Conservation (phyloP, 2,797 vertebrate species). For the Intellagama lesueurii region DNA sequence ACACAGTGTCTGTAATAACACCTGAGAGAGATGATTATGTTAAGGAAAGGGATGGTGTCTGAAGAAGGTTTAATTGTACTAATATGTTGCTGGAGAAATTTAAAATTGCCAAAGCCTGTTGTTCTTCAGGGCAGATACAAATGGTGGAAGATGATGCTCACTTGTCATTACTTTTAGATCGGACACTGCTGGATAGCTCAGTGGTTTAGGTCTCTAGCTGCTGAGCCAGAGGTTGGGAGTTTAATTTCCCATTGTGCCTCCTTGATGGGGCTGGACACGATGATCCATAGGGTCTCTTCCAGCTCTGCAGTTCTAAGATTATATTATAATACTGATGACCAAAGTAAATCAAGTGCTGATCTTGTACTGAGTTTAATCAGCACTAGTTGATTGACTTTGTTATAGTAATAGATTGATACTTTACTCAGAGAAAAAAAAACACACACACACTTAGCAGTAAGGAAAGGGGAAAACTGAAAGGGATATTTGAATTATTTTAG, state of each 20-base stretch:
- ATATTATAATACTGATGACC: neutral
- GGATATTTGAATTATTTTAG: slow-evolving; percentile 21
- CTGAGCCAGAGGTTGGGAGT: too few relatives aligned
- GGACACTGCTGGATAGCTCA: too few relatives aligned
- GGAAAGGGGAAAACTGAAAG: slow-evolving; percentile 17
- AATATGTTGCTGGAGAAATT: neutral
- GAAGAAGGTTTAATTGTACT: neutral
- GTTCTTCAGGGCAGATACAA: neutral
- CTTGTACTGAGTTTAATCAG: neutral
- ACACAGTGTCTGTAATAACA: neutral
- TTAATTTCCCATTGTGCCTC: too few relatives aligned
- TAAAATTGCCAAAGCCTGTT: neutral
- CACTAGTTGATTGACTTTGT: neutral
- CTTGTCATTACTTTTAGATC: neutral
- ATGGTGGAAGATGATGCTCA: neutral
- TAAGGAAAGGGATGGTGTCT: neutral
- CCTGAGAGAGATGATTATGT: neutral
- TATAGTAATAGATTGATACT: neutral
- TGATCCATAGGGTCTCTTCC: too few relatives aligned
- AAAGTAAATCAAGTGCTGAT: neutral
- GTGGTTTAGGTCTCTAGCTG: too few relatives aligned
- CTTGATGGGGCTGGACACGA: too few relatives aligned
- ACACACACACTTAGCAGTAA: too few relatives aligned
- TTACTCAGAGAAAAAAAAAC: too few relatives aligned
- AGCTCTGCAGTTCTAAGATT: too few relatives aligned